Conservation (phyloP, 2,113 vertebrate species). For the Pseudopipra pipra region DNA sequence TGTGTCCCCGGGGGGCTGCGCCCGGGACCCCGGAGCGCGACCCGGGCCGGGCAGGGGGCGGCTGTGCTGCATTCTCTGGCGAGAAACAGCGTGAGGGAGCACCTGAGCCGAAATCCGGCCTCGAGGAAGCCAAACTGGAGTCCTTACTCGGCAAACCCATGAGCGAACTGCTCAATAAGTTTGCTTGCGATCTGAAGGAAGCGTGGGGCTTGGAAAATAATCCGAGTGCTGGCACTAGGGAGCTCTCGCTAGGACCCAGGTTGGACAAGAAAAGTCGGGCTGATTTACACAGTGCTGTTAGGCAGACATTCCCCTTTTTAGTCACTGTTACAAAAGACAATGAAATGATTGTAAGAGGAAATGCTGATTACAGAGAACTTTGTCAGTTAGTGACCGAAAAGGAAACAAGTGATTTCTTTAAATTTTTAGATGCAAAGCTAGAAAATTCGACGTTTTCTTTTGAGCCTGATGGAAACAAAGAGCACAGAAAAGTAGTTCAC, state of each 20-base stretch:
- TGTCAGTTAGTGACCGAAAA: constrained; percentile 83
- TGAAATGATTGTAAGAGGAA: constrained; percentile 86
- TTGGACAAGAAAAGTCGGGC: constrained; percentile 83
- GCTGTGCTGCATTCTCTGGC: background rate
- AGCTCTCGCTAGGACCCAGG: constrained; percentile 81
- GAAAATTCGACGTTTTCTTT: constrained; percentile 86
- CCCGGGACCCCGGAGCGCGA: background rate
- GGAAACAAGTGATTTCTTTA: constrained; percentile 87
- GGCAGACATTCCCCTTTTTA: constrained; percentile 88
- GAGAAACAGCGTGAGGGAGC: background rate
- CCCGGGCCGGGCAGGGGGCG: background rate
- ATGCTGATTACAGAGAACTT: constrained; percentile 86
- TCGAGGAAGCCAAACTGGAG: constrained; percentile 29
- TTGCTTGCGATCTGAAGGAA: constrained; percentile 74
- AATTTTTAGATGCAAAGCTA: constrained; percentile 88
- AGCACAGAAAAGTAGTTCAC: constrained; percentile 87
- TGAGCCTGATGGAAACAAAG: constrained; percentile 81
- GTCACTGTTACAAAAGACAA: constrained; percentile 82
- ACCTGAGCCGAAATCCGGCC: background rate
- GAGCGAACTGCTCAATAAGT: constrained; percentile 74
- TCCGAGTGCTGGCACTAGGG: background rate
- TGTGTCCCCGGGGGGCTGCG: accelerated
- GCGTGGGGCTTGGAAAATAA: background rate
- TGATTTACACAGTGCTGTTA: constrained; percentile 81
- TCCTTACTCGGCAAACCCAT: constrained; percentile 73